These are phyloP conservation scores for Engraulis encrasicolus DNA, from an alignment of 2,113 vertebrate species.

Conservation along the genomic window DNA sequence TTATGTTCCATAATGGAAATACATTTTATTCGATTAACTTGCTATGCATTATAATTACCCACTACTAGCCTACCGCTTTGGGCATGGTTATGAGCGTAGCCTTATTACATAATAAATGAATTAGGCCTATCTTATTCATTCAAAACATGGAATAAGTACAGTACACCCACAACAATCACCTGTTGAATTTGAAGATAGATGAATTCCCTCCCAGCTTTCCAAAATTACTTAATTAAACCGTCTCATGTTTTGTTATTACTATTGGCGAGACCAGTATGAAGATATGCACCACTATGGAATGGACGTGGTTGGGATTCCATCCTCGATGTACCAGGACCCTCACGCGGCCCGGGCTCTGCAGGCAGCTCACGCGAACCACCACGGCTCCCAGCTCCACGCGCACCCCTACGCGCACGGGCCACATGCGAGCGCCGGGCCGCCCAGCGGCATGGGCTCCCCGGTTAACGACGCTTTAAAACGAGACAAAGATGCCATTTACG, in stretches of 20 bases:
- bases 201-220: not conserved
- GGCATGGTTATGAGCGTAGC: not conserved
- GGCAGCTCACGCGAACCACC: constrained; percentile 85
- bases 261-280: constrained; percentile 85
- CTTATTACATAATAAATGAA: not conserved
- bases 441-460: constrained; percentile 84
- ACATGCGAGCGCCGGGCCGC: constrained; percentile 56
- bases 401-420: constrained; percentile 85
- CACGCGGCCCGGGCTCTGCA: constrained; percentile 88
- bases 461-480: constrained; percentile 89
- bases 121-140: too few species aligned
- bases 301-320: constrained; percentile 88
- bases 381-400: constrained; percentile 82
- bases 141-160: not conserved
- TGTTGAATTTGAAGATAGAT: not conserved
- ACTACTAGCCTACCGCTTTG: not conserved
- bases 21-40: not conserved
- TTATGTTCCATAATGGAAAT: not conserved
- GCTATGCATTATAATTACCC: not conserved
- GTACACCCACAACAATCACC: not conserved
- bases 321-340: constrained; percentile 87
- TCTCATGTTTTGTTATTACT: not conserved
- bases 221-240: not conserved
- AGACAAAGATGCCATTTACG: constrained; percentile 97
- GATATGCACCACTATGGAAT: constrained; percentile 90